phyloP scores from a whole-genome alignment of 2,797 vertebrate species.

The Glyptemys insculpta region DNA sequence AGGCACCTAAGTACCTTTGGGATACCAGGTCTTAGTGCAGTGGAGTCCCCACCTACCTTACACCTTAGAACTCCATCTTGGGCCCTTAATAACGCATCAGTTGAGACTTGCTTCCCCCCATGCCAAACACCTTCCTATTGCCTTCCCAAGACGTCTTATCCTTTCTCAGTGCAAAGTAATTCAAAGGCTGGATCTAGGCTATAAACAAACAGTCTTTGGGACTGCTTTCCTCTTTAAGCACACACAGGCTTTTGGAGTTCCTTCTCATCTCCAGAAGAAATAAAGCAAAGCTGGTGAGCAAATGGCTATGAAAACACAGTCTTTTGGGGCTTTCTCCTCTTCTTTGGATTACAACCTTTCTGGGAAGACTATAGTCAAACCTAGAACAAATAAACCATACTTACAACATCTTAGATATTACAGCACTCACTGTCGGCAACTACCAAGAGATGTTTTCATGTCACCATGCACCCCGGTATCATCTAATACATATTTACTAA shows the following conservation, averaged over 20 bases:
- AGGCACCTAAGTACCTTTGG: not conserved
- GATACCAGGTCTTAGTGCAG: not conserved
- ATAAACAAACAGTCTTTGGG: not conserved
- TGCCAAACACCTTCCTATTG: not conserved
- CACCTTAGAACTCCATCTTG: not conserved
- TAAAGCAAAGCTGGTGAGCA: not conserved
- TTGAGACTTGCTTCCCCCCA: not conserved
- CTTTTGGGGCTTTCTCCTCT: not conserved
- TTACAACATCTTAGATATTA: not conserved
- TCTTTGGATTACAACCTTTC: not conserved
- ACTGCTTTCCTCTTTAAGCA: not conserved
- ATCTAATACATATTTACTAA: not conserved
- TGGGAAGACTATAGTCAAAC: not conserved
- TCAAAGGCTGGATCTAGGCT: not conserved
- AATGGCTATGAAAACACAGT: not conserved
- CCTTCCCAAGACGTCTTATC: accelerated
- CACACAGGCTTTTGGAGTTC: not conserved
- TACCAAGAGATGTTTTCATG: not conserved
- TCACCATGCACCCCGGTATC: not conserved
- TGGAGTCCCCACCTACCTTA: not conserved
- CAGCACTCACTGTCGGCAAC: not conserved
- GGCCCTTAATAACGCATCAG: not conserved
- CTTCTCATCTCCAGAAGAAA: not conserved
- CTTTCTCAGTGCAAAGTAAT: not conserved
- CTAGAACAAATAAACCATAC: not conserved